Conservation (phyloP, 1,140 invertebrate genomes). For the Cylas formicarius region DNA sequence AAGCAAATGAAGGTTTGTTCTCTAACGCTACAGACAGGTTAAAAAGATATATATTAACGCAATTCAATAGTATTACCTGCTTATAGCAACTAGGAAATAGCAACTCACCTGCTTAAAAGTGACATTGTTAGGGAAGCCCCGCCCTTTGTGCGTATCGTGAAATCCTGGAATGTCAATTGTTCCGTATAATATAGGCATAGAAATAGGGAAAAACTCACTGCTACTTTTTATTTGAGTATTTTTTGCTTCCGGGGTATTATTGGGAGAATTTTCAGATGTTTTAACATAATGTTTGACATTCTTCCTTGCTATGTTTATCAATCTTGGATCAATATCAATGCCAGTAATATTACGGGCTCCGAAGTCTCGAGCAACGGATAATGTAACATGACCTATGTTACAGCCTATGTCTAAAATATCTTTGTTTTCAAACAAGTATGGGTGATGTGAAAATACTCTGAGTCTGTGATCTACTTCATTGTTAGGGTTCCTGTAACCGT, state of each 20-base stretch:
- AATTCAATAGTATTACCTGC: too few relatives aligned
- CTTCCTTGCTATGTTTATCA: conserved; percentile 75
- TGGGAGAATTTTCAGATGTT: conserved; percentile 33
- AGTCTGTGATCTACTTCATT: conserved; percentile 76
- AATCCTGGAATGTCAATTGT: conserved; percentile 61
- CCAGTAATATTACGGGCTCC: conserved; percentile 78
- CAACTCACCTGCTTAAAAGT: conserved; percentile 72
- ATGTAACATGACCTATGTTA: conserved; percentile 91
- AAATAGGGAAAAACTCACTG: conserved; percentile 70
- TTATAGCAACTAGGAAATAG: neutral
- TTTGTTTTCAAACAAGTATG: conserved; percentile 81
- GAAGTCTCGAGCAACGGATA: conserved; percentile 78
- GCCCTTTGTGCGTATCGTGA: conserved; percentile 42
- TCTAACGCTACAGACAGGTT: too few relatives aligned
- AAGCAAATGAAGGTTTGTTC: too few relatives aligned
- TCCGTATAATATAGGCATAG: conserved; percentile 78
- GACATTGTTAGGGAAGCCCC: conserved; percentile 79
- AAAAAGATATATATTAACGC: too few relatives aligned
- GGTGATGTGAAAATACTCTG: conserved; percentile 65
- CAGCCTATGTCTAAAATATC: conserved; percentile 96
- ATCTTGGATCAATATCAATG: conserved; percentile 88
- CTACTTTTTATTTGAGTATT: conserved; percentile 26
- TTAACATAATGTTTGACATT: conserved; percentile 75
- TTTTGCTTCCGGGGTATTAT: conserved; percentile 11
- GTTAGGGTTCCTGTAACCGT: conserved; percentile 84